Evolutionary conservation across 2,797 vertebrate genomes (phyloP).

Genomic region (Lepus oiostolus): DNA sequence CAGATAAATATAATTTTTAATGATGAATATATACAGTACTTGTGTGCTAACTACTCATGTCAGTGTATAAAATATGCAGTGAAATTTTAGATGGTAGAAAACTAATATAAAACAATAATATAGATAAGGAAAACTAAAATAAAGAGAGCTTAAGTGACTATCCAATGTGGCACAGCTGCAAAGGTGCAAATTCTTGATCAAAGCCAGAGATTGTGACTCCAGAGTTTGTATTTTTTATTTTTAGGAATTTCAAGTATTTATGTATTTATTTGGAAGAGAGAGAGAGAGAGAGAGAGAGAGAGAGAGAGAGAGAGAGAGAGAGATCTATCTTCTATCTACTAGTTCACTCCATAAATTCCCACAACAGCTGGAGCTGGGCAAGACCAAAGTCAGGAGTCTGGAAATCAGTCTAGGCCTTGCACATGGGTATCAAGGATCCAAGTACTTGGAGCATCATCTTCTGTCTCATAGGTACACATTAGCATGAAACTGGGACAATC

Average conservation of each 20-base stretch:
- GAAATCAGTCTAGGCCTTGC: too few species aligned
- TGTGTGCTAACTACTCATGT: not conserved
- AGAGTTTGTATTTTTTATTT: not conserved
- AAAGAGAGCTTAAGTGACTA: not conserved
- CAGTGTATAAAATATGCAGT: not conserved
- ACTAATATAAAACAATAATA: not conserved
- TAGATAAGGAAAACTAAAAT: not conserved
- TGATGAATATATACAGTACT: not conserved
- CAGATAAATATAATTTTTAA: constrained; percentile 14
- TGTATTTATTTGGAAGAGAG: too few species aligned
- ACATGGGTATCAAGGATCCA: too few species aligned
- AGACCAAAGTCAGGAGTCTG: too few species aligned
- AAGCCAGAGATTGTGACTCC: not conserved
- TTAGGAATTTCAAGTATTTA: not conserved
- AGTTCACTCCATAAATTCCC: not conserved
- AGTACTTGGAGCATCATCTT: too few species aligned
- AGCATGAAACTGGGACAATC: too few species aligned
- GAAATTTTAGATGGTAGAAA: not conserved
- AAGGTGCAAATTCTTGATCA: not conserved
- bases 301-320: too few species aligned
- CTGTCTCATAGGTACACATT: too few species aligned
- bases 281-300: too few species aligned
- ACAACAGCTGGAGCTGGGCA: too few species aligned
- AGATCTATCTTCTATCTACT: not conserved
- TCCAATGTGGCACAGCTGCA: not conserved